Percentiles rank a stretch among this genome's conserved stretches.
phyloP scores from a whole-genome alignment of 2,113 vertebrate genomes.

The Corythaeola cristata region DNA sequence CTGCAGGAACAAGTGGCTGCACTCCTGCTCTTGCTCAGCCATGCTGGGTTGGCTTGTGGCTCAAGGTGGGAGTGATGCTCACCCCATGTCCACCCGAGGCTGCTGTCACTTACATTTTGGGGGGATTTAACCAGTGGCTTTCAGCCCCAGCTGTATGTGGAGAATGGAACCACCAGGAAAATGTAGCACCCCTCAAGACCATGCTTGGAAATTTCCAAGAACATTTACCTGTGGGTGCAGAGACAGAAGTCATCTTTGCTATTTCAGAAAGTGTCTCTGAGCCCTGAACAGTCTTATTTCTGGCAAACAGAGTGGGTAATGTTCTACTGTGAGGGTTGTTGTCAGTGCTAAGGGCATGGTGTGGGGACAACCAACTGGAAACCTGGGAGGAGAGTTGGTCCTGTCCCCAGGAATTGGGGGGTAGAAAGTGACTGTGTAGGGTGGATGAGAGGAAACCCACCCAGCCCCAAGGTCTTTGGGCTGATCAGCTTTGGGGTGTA shows the following conservation, averaged over 20 bases:
- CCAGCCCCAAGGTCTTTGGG: not conserved
- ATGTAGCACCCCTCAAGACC: not conserved
- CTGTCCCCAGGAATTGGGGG: no score
- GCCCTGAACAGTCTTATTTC: no score
- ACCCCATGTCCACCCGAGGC: rapidly evolving
- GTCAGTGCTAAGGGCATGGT: no score
- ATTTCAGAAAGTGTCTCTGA: not conserved
- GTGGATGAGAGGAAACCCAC: not conserved
- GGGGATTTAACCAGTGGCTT: not conserved
- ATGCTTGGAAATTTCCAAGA: not conserved
- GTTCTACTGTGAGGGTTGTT: not conserved
- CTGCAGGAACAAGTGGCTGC: not conserved
- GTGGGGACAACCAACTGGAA: not conserved
- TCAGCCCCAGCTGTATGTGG: not conserved
- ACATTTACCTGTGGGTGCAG: not conserved
- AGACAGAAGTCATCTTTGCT: not conserved
- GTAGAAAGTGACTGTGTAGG: not conserved
- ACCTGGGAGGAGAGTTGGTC: not conserved
- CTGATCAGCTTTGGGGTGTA: not conserved
- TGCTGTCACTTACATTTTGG: no score
- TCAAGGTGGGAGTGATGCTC: not conserved
- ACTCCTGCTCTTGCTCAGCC: not conserved
- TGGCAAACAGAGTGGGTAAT: not conserved
- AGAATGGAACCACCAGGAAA: not conserved
- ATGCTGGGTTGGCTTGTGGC: not conserved